Base-by-base conservation (phyloP, 2,888 invertebrate species). In the Fragum whitleyi region DNA sequence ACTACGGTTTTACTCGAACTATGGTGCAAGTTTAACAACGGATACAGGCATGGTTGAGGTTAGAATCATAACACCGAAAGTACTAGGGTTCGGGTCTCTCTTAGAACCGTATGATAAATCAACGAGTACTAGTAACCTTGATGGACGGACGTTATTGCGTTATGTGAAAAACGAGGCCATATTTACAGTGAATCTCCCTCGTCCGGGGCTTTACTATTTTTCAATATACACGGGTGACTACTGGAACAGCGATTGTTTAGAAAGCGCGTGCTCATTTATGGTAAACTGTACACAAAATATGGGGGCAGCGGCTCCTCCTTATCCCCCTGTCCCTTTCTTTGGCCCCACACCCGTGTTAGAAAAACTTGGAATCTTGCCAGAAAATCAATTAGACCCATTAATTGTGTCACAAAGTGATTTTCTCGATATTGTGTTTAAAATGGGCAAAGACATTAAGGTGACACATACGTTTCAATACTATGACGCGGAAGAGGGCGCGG, bases 131-230 rank as follows among this genome's bases (percentile, higher is more conserved):
- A 81, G 87, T 32, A 87, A 89, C 61, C 71, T 91, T 23, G 90
- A 91, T 26, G 91, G 92, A 16, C 79, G 92, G 61, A 88, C 90
- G 14, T 75, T 93, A 42, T 81, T 93, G 19, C 83, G 93, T 7
- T 87, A 89, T 57, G 87, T 92, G 2, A 90, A 90, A 70, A 90
- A 92, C 69, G 91, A 92, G 62, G 91, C 91, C 21, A 91, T 93
- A 69, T 94, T 95, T 81, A 90, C 92, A 0, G 92, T 94, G 21
- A 91, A 91, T 59, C 92, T 95, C 0, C 94, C 94, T 0, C 85
- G 89, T 21, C 91, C 93, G 6, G 94, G 94, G 11, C 74, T 90
- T 70, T 95, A 93, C 87, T 93, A 92, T 83, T 93, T 95, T 71
- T 94, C 95, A 70, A 91, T 94, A 19, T 94, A 91, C 77, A 91